Conservation (phyloP, 2,113 vertebrate species). For the Sphaerodactylus townsendi region DNA sequence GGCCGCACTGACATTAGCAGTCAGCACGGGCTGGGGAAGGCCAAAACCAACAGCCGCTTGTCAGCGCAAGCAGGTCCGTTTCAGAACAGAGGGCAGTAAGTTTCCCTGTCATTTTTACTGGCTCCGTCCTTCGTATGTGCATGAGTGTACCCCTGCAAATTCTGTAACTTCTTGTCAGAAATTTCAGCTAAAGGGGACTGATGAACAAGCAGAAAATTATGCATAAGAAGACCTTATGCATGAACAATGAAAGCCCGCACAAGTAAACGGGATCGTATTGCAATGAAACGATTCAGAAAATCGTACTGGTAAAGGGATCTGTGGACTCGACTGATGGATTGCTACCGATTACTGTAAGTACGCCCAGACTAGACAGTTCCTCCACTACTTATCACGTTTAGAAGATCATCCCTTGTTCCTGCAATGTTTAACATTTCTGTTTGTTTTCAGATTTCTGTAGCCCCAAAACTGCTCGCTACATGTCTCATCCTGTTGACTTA, state of each 20-base stretch:
- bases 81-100: background rate
- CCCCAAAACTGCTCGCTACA: too few species aligned
- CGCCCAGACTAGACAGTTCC: too few species aligned
- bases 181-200: background rate
- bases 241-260: background rate
- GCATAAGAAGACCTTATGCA: background rate
- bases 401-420: too few species aligned
- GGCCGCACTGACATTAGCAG: background rate
- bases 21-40: background rate
- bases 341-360: too few species aligned
- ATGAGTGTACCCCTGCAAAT: background rate
- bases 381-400: too few species aligned
- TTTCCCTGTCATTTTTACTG: background rate
- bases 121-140: background rate
- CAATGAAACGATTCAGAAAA: too few species aligned
- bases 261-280: too few species aligned
- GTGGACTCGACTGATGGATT: too few species aligned
- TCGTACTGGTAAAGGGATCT: too few species aligned
- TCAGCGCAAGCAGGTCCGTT: background rate
- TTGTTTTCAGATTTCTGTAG: too few species aligned
- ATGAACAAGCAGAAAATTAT: background rate
- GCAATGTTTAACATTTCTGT: too few species aligned
- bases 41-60: constrained; percentile 14
- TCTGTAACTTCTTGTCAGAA: background rate
- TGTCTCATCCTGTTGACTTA: too few species aligned